Base-by-base conservation (phyloP, 1,140 invertebrate genomes). In the Nasonia vitripennis region DNA sequence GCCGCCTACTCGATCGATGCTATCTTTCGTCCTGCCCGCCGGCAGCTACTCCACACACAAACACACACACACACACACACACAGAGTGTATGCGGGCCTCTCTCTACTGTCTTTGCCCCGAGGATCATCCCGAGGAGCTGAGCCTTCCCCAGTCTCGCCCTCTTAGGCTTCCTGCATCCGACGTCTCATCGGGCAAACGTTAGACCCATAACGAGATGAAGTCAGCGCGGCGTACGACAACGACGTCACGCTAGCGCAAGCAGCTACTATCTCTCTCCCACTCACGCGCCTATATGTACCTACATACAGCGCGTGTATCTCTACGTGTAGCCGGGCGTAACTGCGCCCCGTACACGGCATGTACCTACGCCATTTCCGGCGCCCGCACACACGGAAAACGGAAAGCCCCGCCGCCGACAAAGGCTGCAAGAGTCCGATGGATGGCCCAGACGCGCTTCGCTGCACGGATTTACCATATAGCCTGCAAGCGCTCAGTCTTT, bases 161-260 rank as follows among this genome's bases (percentile, higher is more conserved):
- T 86, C 27, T 67, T 37, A 90, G 89, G 90, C 89, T 92, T 91
- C 92, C 91, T 92, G 92, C 91, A 92, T 91, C 91, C 91, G 92
- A 85, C 91, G 90, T 91, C 89, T 91, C 91, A 90, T 92, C 91
- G 90, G 88, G 89, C 86, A 83, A 83, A 83, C 71, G 81, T 90
- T 91, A 90, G 89, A 90, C 90, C 90, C 90, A 87, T 93, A 92
- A 93, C 92, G 90, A 93, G 91, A 92, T 92, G 90, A 93, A 93
- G 90, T 92, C 92, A 92, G 88, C 55, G 55, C 92, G 90, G 92
- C 89, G 92, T 93, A 92, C 91, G 55, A 62, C 55, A 62, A 62
- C 55, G 92, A 93, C 92, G 92, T 93, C 91, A 92, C 91, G 89
- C 89, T 91, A 73, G 89, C 73, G 89, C 73, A 41, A 81, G 37